Conservation (phyloP, 2,888 invertebrate species). For the Trichacis sp. region DNA sequence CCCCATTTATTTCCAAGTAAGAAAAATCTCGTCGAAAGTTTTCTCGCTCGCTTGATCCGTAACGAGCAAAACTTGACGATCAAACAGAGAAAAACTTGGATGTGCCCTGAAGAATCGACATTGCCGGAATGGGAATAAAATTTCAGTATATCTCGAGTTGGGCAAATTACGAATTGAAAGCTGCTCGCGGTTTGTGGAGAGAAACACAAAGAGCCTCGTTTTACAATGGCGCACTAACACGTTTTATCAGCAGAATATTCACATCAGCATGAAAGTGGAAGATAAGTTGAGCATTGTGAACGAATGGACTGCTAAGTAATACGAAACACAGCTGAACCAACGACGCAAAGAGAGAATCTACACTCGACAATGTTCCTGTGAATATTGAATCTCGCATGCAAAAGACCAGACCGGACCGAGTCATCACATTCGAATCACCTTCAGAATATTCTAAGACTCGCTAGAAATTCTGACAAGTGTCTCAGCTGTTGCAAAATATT, state of each 20-base stretch:
- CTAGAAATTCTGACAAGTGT: no score
- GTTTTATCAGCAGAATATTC: background rate
- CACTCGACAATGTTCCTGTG: no score
- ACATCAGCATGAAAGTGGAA: slow-evolving; percentile 1
- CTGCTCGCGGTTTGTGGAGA: background rate
- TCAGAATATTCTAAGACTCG: no score
- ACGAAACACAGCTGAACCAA: slow-evolving; percentile 17
- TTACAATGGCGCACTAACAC: background rate
- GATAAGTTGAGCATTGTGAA: background rate
- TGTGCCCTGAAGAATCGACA: background rate
- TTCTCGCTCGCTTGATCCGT: no score
- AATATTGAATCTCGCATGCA: no score
- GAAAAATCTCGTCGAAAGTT: no score
- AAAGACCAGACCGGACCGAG: no score
- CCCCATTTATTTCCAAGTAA: no score
- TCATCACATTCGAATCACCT: no score
- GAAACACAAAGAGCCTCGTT: background rate
- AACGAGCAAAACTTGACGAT: background rate
- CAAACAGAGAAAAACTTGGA: background rate
- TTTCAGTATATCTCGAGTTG: no score
- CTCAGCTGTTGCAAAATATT: no score
- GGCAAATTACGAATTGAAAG: background rate
- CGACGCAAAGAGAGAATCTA: slow-evolving; percentile 6
- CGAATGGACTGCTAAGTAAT: slow-evolving; percentile 4
- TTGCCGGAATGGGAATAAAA: background rate